Conservation (phyloP, 2,113 vertebrate species). For the Phalacrocorax carbo region DNA sequence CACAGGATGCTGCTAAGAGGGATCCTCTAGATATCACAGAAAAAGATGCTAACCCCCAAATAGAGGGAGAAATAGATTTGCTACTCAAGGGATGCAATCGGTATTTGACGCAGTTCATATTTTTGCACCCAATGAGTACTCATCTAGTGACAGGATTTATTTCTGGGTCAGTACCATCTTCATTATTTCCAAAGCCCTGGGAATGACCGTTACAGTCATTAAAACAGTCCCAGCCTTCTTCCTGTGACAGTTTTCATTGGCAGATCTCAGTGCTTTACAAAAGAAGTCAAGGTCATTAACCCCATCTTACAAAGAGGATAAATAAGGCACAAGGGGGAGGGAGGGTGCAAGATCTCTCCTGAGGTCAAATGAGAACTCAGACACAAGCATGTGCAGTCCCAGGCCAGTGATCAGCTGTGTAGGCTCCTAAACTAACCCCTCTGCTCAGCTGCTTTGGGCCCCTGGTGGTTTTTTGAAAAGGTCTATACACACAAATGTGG, state of each 20-base stretch:
- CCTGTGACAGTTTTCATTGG: conserved; percentile 7
- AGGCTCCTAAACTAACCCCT: background rate
- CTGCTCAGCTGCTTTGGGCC: background rate
- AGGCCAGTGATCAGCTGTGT: background rate
- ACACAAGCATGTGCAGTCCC: background rate
- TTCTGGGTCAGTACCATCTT: background rate
- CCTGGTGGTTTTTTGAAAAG: background rate
- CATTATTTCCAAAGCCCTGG: background rate
- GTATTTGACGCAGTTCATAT: background rate
- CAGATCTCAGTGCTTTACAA: background rate
- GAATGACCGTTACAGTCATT: background rate
- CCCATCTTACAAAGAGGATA: background rate
- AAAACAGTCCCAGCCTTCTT: background rate
- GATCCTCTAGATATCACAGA: background rate
- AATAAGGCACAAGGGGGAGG: background rate
- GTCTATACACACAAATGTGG: background rate
- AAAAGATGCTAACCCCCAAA: background rate
- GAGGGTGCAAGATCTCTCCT: background rate
- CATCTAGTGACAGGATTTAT: background rate
- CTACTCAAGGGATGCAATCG: background rate
- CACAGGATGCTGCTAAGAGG: background rate
- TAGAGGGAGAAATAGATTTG: background rate
- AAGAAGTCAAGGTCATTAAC: conserved; percentile 29
- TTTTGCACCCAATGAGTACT: background rate
- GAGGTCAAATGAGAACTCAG: background rate